These are phyloP conservation scores for Prunella himalayana DNA, from an alignment of 2,113 vertebrate genomes.

Conservation along the genomic window DNA sequence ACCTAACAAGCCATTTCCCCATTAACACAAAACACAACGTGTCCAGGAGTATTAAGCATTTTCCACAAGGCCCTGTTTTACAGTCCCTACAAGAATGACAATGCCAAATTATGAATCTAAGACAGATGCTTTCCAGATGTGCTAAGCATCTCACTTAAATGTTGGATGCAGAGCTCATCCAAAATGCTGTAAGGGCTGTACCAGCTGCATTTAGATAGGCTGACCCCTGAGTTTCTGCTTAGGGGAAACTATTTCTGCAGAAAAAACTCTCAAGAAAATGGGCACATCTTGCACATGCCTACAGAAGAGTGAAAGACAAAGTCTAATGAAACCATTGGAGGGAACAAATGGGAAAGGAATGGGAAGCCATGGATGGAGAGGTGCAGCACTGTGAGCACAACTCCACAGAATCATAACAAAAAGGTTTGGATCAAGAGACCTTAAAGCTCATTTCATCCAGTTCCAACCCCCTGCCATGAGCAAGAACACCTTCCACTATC, in stretches of 20 bases:
- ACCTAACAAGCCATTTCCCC: slow-evolving; percentile 13
- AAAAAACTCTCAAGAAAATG: background rate
- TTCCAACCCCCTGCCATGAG: background rate
- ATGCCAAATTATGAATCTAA: background rate
- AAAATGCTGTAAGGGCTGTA: rapidly evolving
- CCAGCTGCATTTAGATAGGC: background rate
- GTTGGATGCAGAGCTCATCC: background rate
- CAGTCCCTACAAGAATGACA: background rate
- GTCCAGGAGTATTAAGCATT: background rate
- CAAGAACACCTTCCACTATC: background rate
- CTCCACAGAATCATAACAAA: background rate
- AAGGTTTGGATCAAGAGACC: background rate
- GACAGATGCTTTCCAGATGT: slow-evolving; percentile 22
- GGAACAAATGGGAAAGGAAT: background rate
- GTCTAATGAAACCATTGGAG: rapidly evolving
- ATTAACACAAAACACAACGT: background rate
- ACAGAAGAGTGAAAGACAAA: background rate
- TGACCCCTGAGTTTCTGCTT: background rate
- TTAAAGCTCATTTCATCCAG: background rate
- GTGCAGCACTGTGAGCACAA: rapidly evolving
- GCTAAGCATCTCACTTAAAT: background rate
- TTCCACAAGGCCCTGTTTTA: background rate
- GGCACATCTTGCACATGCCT: background rate
- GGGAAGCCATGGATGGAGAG: background rate
- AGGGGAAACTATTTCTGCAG: background rate